These are phyloP conservation scores for Bombycilla garrulus DNA, from an alignment of 2,113 vertebrate genomes.

Conservation along the genomic window DNA sequence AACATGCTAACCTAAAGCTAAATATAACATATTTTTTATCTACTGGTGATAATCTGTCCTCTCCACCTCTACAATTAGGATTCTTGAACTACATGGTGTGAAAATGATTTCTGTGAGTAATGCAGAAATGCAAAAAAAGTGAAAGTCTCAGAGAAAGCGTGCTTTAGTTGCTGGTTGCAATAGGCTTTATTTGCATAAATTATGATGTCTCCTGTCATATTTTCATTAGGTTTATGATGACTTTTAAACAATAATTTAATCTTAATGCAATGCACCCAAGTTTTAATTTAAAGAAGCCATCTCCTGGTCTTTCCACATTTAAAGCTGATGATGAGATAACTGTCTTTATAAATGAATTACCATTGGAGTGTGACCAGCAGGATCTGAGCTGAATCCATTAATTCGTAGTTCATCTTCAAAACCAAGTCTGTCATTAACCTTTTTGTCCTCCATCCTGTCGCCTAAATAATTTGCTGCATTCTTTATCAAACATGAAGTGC, in stretches of 20 bases:
- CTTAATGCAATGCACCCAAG: neutral
- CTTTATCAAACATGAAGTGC: conserved; percentile 21
- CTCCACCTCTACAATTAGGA: neutral
- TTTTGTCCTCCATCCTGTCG: neutral
- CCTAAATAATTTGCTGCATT: neutral
- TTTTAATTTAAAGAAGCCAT: conserved; percentile 40
- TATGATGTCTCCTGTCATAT: neutral
- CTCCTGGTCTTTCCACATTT: conserved; percentile 13
- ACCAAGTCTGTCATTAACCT: conserved; percentile 50
- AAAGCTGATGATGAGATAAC: conserved; percentile 38
- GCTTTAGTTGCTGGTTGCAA: neutral
- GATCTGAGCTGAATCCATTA: conserved; percentile 24
- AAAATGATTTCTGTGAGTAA: neutral
- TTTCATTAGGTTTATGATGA: neutral
- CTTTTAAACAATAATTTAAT: conserved; percentile 52
- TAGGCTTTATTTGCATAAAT: neutral
- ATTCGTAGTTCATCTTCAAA: conserved; percentile 42
- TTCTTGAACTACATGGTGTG: neutral
- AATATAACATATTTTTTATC: neutral
- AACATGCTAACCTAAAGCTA: neutral
- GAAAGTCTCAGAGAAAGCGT: neutral
- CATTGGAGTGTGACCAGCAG: neutral
- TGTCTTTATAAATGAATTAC: conserved; percentile 49
- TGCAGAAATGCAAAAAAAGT: neutral
- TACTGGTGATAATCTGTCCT: neutral